Conservation (phyloP, 64 coral and sea anemone genomes). For the Montipora foliosa region DNA sequence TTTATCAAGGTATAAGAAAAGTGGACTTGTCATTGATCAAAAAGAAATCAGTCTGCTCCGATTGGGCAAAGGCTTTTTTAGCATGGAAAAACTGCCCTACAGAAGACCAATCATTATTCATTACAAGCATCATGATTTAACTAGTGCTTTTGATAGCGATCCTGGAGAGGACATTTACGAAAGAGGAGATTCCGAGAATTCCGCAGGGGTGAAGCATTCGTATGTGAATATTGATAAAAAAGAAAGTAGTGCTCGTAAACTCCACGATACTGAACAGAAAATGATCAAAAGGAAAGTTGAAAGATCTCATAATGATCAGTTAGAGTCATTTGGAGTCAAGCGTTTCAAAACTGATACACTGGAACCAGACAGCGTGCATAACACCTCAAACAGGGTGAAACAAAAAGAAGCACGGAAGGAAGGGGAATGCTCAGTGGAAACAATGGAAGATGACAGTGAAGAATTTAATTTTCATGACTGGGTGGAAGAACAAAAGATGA, state of each 20-base stretch:
- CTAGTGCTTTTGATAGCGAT: background rate
- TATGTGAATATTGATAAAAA: background rate
- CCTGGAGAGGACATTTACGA: background rate
- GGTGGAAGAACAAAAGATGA: conserved; percentile 1
- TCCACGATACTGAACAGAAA: background rate
- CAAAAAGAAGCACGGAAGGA: background rate
- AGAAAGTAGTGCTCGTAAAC: background rate
- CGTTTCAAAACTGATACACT: too few relatives aligned
- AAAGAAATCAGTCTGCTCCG: too few relatives aligned
- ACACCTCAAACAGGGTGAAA: background rate
- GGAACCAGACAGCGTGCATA: background rate
- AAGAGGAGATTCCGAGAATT: background rate
- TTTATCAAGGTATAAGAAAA: too few relatives aligned
- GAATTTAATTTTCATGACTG: background rate
- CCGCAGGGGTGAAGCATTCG: background rate
- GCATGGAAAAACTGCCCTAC: too few relatives aligned
- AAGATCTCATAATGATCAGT: background rate
- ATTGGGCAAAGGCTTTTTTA: too few relatives aligned
- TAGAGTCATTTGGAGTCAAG: background rate
- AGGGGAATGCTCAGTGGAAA: background rate
- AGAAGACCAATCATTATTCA: too few relatives aligned
- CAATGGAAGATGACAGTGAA: background rate
- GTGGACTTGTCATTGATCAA: too few relatives aligned
- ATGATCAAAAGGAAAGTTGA: background rate
- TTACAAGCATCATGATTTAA: too few relatives aligned